A percentile compares a stretch with the other conserved stretches of the same genome.
phyloP scores from a whole-genome alignment of 1,140 invertebrate species.

The Lepidurus apus region DNA sequence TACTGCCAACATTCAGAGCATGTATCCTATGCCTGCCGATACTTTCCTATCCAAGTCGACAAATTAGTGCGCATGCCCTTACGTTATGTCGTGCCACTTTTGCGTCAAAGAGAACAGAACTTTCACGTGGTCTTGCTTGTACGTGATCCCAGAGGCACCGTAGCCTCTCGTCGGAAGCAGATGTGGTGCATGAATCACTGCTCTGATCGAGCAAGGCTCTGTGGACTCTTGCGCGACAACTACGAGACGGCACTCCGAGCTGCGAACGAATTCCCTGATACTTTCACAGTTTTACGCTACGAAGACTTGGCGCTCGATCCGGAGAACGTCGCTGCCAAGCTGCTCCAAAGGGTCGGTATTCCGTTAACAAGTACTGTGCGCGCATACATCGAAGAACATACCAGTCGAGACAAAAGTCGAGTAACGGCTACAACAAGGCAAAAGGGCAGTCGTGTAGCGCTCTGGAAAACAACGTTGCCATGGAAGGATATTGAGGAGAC shows the following conservation, averaged over 20 bases:
- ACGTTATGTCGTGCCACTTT: neutral
- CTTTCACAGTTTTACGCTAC: neutral
- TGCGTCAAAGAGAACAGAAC: neutral
- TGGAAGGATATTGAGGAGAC: neutral
- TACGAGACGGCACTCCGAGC: neutral
- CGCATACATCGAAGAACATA: neutral
- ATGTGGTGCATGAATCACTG: neutral
- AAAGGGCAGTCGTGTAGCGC: neutral
- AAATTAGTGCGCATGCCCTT: neutral
- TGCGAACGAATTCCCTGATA: neutral
- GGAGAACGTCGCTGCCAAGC: neutral
- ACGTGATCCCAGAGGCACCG: constrained; percentile 17
- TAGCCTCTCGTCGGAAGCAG: neutral
- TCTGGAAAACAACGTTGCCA: neutral
- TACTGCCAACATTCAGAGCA: neutral
- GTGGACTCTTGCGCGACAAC: neutral
- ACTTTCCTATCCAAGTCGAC: neutral
- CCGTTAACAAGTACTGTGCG: neutral
- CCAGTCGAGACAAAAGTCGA: neutral
- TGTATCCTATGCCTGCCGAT: neutral
- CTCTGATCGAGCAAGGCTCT: neutral
- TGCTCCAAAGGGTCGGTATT: neutral
- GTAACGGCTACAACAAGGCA: neutral
- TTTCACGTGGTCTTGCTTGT: constrained; percentile 2
- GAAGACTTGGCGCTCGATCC: neutral